phyloP scores from a whole-genome alignment of 2,113 vertebrate genomes.

The Sylvicapra grimmia region DNA sequence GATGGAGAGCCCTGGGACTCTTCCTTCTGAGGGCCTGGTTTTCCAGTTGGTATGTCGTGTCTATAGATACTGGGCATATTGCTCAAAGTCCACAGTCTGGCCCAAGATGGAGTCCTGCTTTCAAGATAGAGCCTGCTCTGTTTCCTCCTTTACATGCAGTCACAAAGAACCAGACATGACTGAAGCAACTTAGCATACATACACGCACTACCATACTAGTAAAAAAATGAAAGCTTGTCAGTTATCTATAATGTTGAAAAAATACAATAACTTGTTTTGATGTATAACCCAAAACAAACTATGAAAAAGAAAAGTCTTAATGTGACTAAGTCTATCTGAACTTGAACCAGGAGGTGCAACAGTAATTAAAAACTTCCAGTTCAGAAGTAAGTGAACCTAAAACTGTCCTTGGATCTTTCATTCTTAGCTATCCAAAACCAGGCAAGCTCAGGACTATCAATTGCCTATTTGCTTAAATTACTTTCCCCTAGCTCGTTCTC shows the following conservation, averaged over 20 bases:
- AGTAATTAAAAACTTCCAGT: neutral
- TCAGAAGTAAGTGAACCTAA: neutral
- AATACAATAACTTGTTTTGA: neutral
- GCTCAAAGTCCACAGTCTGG: too few relatives aligned
- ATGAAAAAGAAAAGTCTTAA: neutral
- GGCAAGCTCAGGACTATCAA: neutral
- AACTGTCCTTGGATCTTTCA: neutral
- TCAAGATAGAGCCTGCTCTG: too few relatives aligned
- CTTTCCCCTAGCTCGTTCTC: neutral
- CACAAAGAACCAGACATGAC: neutral
- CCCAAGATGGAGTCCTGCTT: too few relatives aligned
- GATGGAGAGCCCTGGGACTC: too few relatives aligned
- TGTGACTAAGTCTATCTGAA: neutral
- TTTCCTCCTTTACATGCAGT: neutral
- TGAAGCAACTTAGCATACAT: neutral
- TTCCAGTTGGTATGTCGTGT: too few relatives aligned
- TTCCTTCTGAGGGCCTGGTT: too few relatives aligned
- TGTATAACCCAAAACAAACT: neutral
- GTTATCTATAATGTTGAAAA: neutral
- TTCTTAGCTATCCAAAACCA: neutral
- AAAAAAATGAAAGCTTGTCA: neutral
- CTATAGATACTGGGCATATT: too few relatives aligned
- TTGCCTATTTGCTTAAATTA: neutral
- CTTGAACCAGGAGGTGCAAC: neutral
- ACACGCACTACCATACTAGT: neutral